Evolutionary conservation across 2,797 vertebrate genomes (phyloP).

Genomic region (Takifugu ocellatus): DNA sequence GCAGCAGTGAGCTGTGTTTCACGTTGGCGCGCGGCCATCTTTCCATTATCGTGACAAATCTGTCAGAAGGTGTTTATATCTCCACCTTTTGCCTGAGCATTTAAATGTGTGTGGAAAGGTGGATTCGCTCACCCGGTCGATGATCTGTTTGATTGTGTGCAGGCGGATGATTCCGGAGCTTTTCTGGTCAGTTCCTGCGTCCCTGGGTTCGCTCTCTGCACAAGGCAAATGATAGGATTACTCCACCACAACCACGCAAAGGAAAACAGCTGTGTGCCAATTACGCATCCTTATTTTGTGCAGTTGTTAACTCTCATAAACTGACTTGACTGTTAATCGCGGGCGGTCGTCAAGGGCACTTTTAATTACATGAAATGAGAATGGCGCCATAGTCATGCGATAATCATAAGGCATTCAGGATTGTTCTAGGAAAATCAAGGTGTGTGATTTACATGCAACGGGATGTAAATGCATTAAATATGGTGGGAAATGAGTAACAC

Average conservation of each 20-base stretch:
- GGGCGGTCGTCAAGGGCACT: slow-evolving; percentile 64
- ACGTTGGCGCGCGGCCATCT: slow-evolving; percentile 9
- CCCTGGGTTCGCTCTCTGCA: slow-evolving; percentile 93
- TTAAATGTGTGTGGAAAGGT: not conserved
- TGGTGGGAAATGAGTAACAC: slow-evolving; percentile 46
- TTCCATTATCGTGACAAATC: slow-evolving; percentile 30
- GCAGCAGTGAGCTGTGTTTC: slow-evolving; percentile 56
- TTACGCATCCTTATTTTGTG: slow-evolving; percentile 58
- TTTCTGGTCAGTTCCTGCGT: slow-evolving; percentile 94
- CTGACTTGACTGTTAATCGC: slow-evolving; percentile 47
- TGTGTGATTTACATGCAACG: slow-evolving; percentile 43
- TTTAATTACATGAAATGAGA: slow-evolving; percentile 46
- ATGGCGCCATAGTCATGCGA: slow-evolving; percentile 68
- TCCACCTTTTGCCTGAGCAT: not conserved
- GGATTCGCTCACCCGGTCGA: slow-evolving; percentile 86
- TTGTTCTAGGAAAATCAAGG: slow-evolving; percentile 35
- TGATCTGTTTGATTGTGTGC: slow-evolving; percentile 98
- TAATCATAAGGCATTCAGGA: slow-evolving; percentile 41
- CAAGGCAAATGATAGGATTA: slow-evolving; percentile 39
- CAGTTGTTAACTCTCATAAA: slow-evolving; percentile 69
- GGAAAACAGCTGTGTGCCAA: slow-evolving; percentile 45
- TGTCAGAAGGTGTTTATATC: slow-evolving; percentile 8
- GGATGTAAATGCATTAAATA: slow-evolving; percentile 45
- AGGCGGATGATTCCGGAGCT: slow-evolving; percentile 97
- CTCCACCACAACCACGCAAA: slow-evolving; percentile 18